Conservation (phyloP, 2,888 invertebrate species). For the Prosopocoilus inquinatus region DNA sequence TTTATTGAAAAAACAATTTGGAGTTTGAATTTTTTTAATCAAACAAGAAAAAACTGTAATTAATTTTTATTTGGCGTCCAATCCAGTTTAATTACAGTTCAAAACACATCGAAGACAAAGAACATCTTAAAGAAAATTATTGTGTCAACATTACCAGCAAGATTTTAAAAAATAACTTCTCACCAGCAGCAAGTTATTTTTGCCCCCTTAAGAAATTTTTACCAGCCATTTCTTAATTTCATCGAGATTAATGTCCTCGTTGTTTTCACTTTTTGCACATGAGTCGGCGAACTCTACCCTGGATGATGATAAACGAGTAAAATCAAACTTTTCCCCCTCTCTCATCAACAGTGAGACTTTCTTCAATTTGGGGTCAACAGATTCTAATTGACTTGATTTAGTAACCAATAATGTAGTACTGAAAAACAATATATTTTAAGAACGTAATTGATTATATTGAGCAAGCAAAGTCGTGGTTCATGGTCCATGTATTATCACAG, state of each 20-base stretch:
- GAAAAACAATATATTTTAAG: constrained; percentile 24
- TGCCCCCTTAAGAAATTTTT: constrained; percentile 49
- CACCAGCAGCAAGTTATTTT: background rate
- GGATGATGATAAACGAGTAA: constrained; percentile 64
- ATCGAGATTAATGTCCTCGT: constrained; percentile 62
- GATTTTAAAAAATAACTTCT: background rate
- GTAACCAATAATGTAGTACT: constrained; percentile 86
- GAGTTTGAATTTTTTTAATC: no score
- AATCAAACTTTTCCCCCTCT: constrained; percentile 79
- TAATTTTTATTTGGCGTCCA: background rate
- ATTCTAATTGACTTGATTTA: constrained; percentile 76
- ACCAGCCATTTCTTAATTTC: constrained; percentile 72
- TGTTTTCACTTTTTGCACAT: constrained; percentile 58
- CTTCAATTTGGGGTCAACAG: constrained; percentile 66
- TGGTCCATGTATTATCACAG: no score
- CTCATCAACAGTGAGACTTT: constrained; percentile 68
- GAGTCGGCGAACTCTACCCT: constrained; percentile 71
- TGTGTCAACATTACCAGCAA: background rate
- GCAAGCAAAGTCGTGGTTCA: no score
- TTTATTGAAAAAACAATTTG: no score
- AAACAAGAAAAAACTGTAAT: background rate
- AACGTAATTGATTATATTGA: background rate
- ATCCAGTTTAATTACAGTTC: background rate
- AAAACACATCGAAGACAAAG: background rate
- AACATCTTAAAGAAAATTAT: background rate